Conservation (phyloP, 2,113 vertebrate genomes). For the Paedocypris sp. region DNA sequence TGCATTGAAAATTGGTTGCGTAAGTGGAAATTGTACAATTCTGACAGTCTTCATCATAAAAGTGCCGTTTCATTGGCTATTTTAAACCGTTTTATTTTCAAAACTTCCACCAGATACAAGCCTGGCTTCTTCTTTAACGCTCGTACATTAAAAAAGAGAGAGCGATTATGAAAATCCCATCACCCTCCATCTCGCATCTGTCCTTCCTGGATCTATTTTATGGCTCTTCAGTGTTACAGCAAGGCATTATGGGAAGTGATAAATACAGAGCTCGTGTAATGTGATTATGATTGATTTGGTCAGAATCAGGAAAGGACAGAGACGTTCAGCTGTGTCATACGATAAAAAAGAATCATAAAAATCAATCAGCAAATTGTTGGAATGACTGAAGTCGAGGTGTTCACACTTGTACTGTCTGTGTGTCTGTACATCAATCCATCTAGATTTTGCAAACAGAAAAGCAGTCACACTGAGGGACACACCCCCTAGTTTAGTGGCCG, state of each 20-base stretch:
- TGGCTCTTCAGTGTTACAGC: not conserved
- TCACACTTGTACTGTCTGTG: too few species aligned
- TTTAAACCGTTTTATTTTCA: too few species aligned
- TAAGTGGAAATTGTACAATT: too few species aligned
- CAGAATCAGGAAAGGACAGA: not conserved
- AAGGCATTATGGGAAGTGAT: not conserved
- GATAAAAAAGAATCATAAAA: not conserved
- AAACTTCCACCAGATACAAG: too few species aligned
- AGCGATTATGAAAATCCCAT: not conserved
- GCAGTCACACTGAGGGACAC: too few species aligned
- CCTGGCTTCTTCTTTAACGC: too few species aligned
- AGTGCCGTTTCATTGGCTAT: too few species aligned
- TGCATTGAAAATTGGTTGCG: too few species aligned
- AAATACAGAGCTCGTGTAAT: slow-evolving; percentile 20
- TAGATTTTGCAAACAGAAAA: too few species aligned
- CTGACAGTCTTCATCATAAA: too few species aligned
- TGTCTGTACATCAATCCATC: too few species aligned
- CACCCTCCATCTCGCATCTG: not conserved
- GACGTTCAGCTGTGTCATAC: slow-evolving; percentile 9
- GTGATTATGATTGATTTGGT: slow-evolving; percentile 20
- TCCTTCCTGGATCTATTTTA: not conserved
- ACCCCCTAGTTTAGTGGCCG: too few species aligned
- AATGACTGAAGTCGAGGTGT: slow-evolving; percentile 6
- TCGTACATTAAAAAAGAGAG: not conserved
- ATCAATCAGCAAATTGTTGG: not conserved